A percentile compares a stretch with the other conserved stretches of the same genome.
Evolutionary conservation across 2,113 vertebrate species (phyloP).

Genomic region (Rhodinocichla rosea): DNA sequence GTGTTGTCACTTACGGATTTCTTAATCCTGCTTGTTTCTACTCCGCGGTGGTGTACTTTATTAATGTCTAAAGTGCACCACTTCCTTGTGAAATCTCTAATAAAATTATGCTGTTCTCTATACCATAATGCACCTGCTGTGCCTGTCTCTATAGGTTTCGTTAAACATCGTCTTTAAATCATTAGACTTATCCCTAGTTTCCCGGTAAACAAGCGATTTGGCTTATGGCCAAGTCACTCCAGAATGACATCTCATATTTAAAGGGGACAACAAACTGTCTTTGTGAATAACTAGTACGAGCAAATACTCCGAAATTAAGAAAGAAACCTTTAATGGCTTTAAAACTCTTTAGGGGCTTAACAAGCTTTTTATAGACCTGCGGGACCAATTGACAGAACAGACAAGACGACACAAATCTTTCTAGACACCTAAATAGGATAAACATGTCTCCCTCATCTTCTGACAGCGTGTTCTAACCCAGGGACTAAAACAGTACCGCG

Average conservation of each 20-base stretch:
- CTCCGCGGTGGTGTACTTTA: no score
- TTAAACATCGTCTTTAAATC: accelerated
- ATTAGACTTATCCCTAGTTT: background rate
- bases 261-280: no score
- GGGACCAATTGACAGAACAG: background rate
- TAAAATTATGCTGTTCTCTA: background rate
- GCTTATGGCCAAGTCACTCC: background rate
- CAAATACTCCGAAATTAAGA: accelerated
- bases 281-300: accelerated
- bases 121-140: accelerated
- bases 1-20: no score
- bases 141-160: accelerated
- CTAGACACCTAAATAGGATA: accelerated
- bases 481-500: accelerated
- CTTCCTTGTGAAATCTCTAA: background rate
- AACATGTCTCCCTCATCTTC: accelerated
- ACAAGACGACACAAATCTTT: background rate
- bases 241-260: background rate
- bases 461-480: accelerated
- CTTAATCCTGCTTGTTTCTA: background rate
- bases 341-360: background rate
- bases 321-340: background rate
- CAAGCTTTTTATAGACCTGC: background rate
- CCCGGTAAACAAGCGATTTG: background rate
- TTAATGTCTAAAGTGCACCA: no score